phyloP scores from a whole-genome alignment of 2,797 vertebrate genomes.

The Leucoraja ocellata region DNA sequence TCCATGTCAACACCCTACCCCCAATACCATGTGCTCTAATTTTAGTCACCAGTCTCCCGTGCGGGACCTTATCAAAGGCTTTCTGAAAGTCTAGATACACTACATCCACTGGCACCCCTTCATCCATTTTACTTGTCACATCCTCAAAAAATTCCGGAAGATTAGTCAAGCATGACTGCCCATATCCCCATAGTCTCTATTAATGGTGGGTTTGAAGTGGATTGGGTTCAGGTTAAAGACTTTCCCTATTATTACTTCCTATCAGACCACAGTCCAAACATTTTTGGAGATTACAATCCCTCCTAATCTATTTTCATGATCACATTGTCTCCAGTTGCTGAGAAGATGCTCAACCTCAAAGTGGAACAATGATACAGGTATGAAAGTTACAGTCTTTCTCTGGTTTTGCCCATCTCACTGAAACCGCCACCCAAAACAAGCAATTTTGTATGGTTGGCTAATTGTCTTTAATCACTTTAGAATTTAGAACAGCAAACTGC shows the following conservation, averaged over 20 bases:
- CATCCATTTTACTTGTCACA: too few species aligned
- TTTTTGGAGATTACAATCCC: not conserved
- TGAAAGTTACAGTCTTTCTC: not conserved
- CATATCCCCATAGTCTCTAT: not conserved
- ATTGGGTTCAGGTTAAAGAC: not conserved
- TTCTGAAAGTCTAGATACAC: too few species aligned
- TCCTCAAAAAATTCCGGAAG: too few species aligned
- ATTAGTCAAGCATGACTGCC: too few species aligned
- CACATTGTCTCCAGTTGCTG: not conserved
- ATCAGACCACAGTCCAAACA: not conserved
- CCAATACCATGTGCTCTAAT: too few species aligned
- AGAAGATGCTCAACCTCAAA: not conserved
- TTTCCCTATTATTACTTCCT: not conserved
- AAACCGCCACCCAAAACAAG: not conserved
- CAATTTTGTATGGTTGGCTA: not conserved
- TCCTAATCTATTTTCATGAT: not conserved
- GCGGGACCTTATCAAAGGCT: too few species aligned
- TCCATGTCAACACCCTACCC: too few species aligned
- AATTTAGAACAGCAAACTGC: not conserved
- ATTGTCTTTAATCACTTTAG: not conserved
- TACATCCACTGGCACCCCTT: too few species aligned
- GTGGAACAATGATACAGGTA: not conserved
- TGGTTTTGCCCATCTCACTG: not conserved
- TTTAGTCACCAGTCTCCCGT: too few species aligned
- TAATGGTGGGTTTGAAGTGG: not conserved